A percentile compares a stretch with the other conserved stretches of the same genome.
Evolutionary conservation across 2,888 invertebrate species (phyloP).

Genomic region (Lamellibrachia columna): DNA sequence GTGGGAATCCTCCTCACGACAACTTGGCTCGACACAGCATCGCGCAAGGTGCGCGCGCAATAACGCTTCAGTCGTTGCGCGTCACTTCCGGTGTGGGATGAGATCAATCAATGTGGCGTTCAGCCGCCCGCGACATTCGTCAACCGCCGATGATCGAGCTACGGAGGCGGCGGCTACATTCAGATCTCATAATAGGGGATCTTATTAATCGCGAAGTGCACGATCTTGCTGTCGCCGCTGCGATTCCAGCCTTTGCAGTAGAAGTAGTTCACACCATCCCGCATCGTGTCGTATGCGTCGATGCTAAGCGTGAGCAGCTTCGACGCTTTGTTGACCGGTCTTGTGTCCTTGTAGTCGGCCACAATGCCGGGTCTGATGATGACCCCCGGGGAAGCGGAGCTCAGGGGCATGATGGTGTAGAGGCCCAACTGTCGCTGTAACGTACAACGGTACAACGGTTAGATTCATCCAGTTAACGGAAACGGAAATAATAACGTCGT

Average conservation of each 20-base stretch:
- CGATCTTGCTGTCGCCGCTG: neutral
- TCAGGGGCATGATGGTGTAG: conserved; percentile 14
- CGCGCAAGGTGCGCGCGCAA: neutral
- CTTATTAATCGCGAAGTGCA: conserved; percentile 8
- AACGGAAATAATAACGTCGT: neutral
- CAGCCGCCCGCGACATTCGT: neutral
- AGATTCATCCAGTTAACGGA: neutral
- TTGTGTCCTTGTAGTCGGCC: neutral
- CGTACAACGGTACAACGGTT: neutral
- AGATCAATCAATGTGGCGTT: neutral
- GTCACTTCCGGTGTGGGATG: conserved; percentile 16
- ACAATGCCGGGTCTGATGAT: neutral
- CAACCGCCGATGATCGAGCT: neutral
- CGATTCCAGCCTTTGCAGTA: conserved; percentile 20
- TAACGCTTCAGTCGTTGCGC: neutral
- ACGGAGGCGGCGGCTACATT: neutral
- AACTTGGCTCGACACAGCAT: neutral
- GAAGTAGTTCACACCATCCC: neutral
- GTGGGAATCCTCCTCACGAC: neutral
- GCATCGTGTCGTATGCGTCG: neutral
- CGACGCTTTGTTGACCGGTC: neutral
- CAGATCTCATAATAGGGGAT: conserved; percentile 3
- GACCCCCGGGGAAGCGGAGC: conserved; percentile 18
- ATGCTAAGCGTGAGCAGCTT: neutral
- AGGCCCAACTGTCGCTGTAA: conserved; percentile 16